Percentiles rank a stretch among this genome's conserved stretches.
Conservation (phyloP, 1,140 invertebrate genomes). For the Armadillidium nasatum region DNA sequence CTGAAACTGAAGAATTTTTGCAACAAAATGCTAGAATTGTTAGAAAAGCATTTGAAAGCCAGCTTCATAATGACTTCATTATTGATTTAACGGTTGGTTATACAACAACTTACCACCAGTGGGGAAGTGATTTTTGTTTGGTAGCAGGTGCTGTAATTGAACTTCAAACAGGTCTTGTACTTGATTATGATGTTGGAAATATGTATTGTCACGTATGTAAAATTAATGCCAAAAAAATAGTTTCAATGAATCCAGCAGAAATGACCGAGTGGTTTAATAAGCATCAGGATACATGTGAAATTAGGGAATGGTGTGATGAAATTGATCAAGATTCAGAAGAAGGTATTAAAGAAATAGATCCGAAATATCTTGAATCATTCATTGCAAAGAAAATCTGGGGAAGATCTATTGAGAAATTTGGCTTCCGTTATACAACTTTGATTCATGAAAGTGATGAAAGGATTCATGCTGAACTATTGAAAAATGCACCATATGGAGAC, state of each 20-base stretch:
- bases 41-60: conserved; percentile 38
- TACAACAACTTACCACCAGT: conserved; percentile 44
- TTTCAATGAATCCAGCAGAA: conserved; percentile 42
- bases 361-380: conserved; percentile 43
- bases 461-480: conserved; percentile 39
- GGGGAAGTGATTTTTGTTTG: conserved; percentile 44
- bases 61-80: conserved; percentile 35
- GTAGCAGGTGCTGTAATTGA: conserved; percentile 44
- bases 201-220: conserved; percentile 45
- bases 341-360: conserved; percentile 41
- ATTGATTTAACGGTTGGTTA: conserved; percentile 41
- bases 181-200: conserved; percentile 43
- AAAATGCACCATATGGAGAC: conserved; percentile 35
- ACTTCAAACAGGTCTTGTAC: conserved; percentile 41
- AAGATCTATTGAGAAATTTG: conserved; percentile 42
- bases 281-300: conserved; percentile 43
- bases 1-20: conserved; percentile 41
- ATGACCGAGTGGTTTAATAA: conserved; percentile 45
- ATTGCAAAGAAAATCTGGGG: conserved; percentile 43
- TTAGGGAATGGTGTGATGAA: conserved; percentile 44
- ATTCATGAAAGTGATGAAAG: conserved; percentile 44
- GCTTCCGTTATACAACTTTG: conserved; percentile 41
- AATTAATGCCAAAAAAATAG: conserved; percentile 43
- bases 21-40: conserved; percentile 39
- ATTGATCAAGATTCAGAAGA: conserved; percentile 43